A percentile compares a stretch with the other conserved stretches of the same genome.
Conservation (phyloP, 2,888 invertebrate species). For the Cheilosia impressa region DNA sequence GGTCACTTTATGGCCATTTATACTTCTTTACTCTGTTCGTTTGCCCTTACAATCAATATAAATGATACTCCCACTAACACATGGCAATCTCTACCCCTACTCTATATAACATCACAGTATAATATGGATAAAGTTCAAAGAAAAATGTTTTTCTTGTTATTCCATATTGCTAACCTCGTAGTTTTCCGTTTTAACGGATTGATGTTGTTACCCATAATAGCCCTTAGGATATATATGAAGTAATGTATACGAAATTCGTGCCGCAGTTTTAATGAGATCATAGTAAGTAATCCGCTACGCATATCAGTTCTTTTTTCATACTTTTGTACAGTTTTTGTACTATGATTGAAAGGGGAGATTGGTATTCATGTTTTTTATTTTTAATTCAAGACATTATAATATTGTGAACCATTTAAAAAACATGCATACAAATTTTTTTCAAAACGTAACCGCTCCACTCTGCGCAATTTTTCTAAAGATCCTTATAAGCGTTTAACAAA, state of each 20-base stretch:
- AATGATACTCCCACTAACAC: constrained; percentile 26
- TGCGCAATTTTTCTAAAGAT: no score
- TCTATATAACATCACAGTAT: constrained; percentile 10
- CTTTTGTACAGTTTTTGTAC: not conserved
- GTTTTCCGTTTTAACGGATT: constrained; percentile 43
- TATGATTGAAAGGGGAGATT: no score
- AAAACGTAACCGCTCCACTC: no score
- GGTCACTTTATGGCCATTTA: constrained; percentile 64
- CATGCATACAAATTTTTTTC: no score
- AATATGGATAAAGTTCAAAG: constrained; percentile 48
- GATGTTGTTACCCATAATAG: constrained; percentile 46
- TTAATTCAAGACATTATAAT: no score
- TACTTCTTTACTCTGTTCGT: constrained; percentile 25
- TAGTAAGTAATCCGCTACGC: constrained; percentile 33
- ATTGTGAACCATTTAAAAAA: no score
- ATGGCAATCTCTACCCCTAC: not conserved
- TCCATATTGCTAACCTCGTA: constrained; percentile 37
- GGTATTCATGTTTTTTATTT: not conserved
- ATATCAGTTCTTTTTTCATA: not conserved
- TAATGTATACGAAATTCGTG: constrained; percentile 40
- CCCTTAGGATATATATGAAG: constrained; percentile 45
- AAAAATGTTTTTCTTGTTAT: constrained; percentile 59
- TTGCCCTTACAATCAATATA: constrained; percentile 53
- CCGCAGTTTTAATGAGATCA: constrained; percentile 44
- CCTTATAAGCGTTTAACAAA: no score